A percentile compares a stretch with the other conserved stretches of the same genome.
These are phyloP conservation scores for Wasmannia auropunctata DNA, from an alignment of 1,140 invertebrate species.

Conservation along the genomic window DNA sequence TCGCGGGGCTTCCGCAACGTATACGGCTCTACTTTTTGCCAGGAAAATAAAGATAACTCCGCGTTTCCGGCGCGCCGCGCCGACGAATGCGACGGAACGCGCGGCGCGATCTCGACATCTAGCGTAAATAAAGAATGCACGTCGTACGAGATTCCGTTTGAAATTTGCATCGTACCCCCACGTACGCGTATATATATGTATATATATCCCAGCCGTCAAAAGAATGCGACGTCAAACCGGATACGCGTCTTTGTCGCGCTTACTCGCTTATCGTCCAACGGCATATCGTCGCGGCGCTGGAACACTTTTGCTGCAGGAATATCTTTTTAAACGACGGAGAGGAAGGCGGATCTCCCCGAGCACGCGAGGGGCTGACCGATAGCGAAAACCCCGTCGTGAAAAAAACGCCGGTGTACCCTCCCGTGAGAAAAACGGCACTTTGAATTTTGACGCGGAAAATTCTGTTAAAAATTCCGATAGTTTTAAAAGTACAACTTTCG, in stretches of 20 bases:
- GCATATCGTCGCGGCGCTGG: constrained; percentile 3
- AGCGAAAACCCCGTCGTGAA: background rate
- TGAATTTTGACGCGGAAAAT: constrained; percentile 2
- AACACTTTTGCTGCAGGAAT: constrained; percentile 18
- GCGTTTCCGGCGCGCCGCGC: constrained; percentile 25
- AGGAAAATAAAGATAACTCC: constrained; percentile 50
- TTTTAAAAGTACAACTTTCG: background rate
- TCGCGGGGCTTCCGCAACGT: background rate
- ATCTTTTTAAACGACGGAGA: background rate
- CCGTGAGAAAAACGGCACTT: background rate
- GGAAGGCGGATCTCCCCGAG: background rate
- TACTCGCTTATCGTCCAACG: background rate
- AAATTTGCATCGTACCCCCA: constrained; percentile 36
- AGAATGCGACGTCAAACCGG: constrained; percentile 26
- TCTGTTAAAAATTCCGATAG: background rate
- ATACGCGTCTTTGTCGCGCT: background rate
- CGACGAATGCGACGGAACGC: background rate
- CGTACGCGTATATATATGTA: background rate
- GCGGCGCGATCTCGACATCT: constrained; percentile 11
- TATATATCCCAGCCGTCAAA: background rate
- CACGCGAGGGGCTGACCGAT: background rate
- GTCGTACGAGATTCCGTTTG: constrained; percentile 41
- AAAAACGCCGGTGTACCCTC: background rate
- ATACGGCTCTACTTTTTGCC: background rate
- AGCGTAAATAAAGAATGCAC: constrained; percentile 48